phyloP scores from a whole-genome alignment of 2,888 invertebrate genomes.

The Onchidella celtica region DNA sequence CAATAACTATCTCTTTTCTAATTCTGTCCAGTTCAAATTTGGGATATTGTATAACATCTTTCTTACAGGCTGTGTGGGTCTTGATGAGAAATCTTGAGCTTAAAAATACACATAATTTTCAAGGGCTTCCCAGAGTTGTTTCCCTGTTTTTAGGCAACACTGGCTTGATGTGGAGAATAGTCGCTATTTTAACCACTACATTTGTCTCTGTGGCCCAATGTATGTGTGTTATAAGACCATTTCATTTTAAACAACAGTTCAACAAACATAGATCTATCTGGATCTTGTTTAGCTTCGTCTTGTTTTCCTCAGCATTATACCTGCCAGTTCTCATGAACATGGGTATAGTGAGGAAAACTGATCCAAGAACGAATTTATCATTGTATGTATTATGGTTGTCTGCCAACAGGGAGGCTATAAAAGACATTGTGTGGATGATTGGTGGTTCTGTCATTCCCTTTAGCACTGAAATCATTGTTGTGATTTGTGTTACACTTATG shows the following conservation, averaged over 20 bases:
- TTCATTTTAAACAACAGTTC: constrained; percentile 24
- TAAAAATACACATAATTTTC: background rate
- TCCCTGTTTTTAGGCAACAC: background rate
- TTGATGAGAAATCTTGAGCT: background rate
- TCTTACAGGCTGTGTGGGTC: background rate
- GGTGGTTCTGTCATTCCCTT: constrained; percentile 4
- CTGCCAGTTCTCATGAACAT: background rate
- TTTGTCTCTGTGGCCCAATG: constrained; percentile 34
- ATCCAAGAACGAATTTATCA: background rate
- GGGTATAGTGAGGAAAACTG: background rate
- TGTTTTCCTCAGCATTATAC: constrained; percentile 1
- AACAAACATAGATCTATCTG: background rate
- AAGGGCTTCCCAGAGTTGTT: background rate
- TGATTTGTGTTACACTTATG: constrained; percentile 16
- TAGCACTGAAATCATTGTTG: constrained; percentile 5
- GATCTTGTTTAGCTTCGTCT: background rate
- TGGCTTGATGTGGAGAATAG: background rate
- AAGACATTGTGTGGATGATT: background rate
- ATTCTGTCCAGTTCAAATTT: background rate
- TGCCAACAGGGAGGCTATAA: background rate
- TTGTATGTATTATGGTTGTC: background rate
- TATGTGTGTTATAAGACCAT: constrained; percentile 32
- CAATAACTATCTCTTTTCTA: constrained; percentile 14
- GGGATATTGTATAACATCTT: background rate
- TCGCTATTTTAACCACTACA: background rate